phyloP scores from a whole-genome alignment of 1,140 invertebrate genomes.

The Neodiprion virginianus region DNA sequence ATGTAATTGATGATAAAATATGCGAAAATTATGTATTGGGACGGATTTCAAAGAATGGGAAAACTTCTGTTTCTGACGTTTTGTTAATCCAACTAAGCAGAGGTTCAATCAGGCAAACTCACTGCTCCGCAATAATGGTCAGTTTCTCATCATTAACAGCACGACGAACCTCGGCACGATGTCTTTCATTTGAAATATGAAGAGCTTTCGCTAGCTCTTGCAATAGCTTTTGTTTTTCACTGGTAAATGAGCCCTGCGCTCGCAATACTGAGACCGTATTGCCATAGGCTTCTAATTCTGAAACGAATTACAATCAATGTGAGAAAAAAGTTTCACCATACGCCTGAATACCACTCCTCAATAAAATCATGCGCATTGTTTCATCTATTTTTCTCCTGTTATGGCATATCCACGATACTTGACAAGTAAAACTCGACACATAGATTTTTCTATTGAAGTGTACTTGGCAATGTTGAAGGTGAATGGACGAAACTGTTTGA shows the following conservation, averaged over 20 bases:
- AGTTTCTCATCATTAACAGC: slow-evolving; percentile 91
- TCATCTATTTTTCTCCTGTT: background rate
- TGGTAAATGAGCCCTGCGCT: slow-evolving; percentile 87
- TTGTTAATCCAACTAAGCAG: slow-evolving; percentile 41
- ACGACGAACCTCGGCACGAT: slow-evolving; percentile 87
- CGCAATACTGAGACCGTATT: slow-evolving; percentile 87
- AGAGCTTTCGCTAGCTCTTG: slow-evolving; percentile 81
- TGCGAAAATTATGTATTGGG: slow-evolving; percentile 20
- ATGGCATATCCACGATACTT: background rate
- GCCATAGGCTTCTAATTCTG: slow-evolving; percentile 91
- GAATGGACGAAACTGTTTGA: background rate
- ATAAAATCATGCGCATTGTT: background rate
- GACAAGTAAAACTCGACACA: background rate
- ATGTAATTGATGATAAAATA: slow-evolving; percentile 28
- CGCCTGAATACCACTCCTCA: background rate
- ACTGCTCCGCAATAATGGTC: slow-evolving; percentile 87
- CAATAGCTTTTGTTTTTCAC: slow-evolving; percentile 83
- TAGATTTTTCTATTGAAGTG: slow-evolving; percentile 13
- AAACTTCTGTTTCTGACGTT: slow-evolving; percentile 11
- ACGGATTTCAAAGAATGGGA: background rate
- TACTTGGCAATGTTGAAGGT: background rate
- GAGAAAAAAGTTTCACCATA: background rate
- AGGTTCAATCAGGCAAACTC: slow-evolving; percentile 53
- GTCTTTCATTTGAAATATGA: slow-evolving; percentile 87
- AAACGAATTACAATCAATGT: slow-evolving; percentile 24